A percentile compares a stretch with the other conserved stretches of the same genome.
phyloP scores from a whole-genome alignment of 2,797 vertebrate species.

The Danio albolineatus region DNA sequence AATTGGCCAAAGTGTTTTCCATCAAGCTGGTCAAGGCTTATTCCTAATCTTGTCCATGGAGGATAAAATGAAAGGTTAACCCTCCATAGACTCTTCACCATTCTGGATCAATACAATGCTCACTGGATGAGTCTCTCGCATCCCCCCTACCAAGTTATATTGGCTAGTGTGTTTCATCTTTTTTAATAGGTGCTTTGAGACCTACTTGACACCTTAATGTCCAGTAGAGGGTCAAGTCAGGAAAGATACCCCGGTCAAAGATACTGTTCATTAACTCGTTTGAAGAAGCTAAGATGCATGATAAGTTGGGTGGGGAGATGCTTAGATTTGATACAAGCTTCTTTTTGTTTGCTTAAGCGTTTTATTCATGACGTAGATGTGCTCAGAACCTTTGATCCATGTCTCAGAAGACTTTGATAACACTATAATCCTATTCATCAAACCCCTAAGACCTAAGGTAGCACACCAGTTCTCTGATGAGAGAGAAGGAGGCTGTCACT shows the following conservation, averaged over 20 bases:
- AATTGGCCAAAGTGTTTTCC: conserved; percentile 62
- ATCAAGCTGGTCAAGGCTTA: conserved; percentile 64
- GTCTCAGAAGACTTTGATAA: conserved; percentile 49
- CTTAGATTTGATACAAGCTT: not conserved
- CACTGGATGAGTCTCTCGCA: conserved; percentile 38
- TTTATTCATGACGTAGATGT: not conserved
- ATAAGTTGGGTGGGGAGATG: not conserved
- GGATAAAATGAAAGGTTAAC: conserved; percentile 68
- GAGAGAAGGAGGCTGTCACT: conserved; percentile 12
- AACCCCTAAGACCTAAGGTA: conserved; percentile 51
- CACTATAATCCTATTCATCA: conserved; percentile 56
- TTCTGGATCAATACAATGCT: conserved; percentile 66
- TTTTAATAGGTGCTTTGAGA: conserved; percentile 71
- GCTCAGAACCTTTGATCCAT: not conserved
- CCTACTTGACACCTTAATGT: conserved; percentile 60
- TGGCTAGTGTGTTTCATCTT: conserved; percentile 61
- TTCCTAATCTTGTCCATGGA: conserved; percentile 69
- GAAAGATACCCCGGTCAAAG: conserved; percentile 6
- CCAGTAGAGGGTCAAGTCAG: conserved; percentile 21
- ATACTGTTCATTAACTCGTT: conserved; percentile 24
- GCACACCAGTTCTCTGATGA: conserved; percentile 26
- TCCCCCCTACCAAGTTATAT: conserved; percentile 56
- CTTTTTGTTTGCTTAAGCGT: conserved; percentile 15
- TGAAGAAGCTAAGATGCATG: conserved; percentile 12
- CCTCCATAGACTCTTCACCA: conserved; percentile 57